Percentiles rank a stretch among this genome's conserved stretches.
Evolutionary conservation across 2,888 invertebrate species (phyloP).

Genomic region (Morpho achilles): DNA sequence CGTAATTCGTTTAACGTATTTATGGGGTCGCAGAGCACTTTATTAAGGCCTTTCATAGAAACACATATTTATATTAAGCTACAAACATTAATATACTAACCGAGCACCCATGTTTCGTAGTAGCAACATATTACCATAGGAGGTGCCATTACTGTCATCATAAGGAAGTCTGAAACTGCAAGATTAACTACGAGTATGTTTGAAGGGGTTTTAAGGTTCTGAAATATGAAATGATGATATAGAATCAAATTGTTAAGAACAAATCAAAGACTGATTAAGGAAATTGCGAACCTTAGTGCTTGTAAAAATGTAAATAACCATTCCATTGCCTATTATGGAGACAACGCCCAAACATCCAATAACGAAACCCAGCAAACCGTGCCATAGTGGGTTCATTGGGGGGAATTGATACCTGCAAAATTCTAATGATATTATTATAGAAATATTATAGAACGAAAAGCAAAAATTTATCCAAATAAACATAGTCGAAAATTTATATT

Average conservation of each 20-base stretch:
- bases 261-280: background rate
- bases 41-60: no score
- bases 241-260: background rate
- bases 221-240: slow-evolving; percentile 31
- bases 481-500: no score
- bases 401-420: slow-evolving; percentile 89
- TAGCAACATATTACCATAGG: slow-evolving; percentile 92
- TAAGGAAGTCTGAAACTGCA: slow-evolving; percentile 93
- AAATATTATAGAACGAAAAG: no score
- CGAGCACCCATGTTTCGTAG: slow-evolving; percentile 85
- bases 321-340: slow-evolving; percentile 85
- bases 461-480: no score
- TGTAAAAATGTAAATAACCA: slow-evolving; percentile 87
- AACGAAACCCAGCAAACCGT: slow-evolving; percentile 87
- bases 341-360: slow-evolving; percentile 87
- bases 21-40: no score
- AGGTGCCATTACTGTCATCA: slow-evolving; percentile 91
- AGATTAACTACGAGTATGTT: slow-evolving; percentile 94
- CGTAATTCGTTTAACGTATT: no score
- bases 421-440: background rate
- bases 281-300: slow-evolving; percentile 78
- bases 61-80: no score
- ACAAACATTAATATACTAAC: slow-evolving; percentile 50
- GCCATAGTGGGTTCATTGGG: slow-evolving; percentile 94
- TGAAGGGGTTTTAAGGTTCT: slow-evolving; percentile 89